A percentile compares a stretch with the other conserved stretches of the same genome.
These are phyloP conservation scores for Dasyurus viverrinus DNA, from an alignment of 2,113 vertebrate species.

Conservation along the genomic window DNA sequence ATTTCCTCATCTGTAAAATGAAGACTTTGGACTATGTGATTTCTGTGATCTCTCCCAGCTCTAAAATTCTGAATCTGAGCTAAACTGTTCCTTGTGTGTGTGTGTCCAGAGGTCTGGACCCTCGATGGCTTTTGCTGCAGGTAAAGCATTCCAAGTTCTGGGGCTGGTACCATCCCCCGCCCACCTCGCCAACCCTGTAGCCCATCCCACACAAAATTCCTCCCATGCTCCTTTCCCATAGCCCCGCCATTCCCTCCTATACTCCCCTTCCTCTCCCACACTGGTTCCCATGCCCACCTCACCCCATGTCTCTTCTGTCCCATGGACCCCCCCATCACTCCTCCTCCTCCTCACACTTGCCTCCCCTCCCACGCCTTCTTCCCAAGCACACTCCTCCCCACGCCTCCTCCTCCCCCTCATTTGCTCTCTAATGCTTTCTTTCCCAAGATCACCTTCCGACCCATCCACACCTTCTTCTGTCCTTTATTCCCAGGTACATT, in stretches of 20 bases:
- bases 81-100: neutral
- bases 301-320: neutral
- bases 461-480: neutral
- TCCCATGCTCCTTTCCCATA: neutral
- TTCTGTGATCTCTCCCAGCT: neutral
- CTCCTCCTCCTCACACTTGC: neutral
- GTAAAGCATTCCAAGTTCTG: neutral
- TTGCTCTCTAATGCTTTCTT: neutral
- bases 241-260: neutral
- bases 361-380: neutral
- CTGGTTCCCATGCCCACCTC: neutral
- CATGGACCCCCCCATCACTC: neutral
- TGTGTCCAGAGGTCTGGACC: neutral
- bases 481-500: rapidly evolving
- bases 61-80: neutral
- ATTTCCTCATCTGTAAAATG: neutral
- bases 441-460: neutral
- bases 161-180: neutral
- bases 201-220: neutral
- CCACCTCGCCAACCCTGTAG: neutral
- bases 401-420: neutral
- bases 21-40: too few species aligned
- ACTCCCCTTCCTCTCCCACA: neutral
- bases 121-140: neutral
- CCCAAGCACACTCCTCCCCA: neutral